Percentiles rank a stretch among this genome's conserved stretches.
These are phyloP conservation scores for Cyanocitta stelleri DNA, from an alignment of 2,113 vertebrate genomes.

Conservation along the genomic window DNA sequence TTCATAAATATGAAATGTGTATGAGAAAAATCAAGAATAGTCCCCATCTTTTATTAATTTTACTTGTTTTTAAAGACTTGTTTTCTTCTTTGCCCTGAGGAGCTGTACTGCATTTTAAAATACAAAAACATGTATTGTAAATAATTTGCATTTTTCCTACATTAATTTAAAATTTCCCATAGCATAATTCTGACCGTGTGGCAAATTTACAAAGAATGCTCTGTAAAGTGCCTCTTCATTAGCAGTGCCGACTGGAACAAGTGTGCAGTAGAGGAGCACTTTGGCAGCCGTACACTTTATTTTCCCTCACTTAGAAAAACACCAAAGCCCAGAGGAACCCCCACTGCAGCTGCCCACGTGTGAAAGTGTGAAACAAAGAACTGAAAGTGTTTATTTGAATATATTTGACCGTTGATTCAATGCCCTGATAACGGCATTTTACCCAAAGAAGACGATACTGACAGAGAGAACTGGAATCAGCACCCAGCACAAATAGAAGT, in stretches of 20 bases:
- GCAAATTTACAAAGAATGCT: background rate
- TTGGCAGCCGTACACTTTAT: background rate
- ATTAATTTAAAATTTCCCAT: background rate
- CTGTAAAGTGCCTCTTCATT: background rate
- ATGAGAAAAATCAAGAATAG: background rate
- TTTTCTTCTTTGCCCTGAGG: background rate
- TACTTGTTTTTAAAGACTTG: background rate
- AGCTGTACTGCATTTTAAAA: background rate
- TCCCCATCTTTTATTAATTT: background rate
- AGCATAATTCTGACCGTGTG: background rate
- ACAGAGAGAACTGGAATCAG: background rate
- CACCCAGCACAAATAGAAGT: fast-evolving
- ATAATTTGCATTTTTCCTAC: background rate
- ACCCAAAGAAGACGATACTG: background rate
- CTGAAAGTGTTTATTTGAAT: background rate
- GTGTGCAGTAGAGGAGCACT: background rate
- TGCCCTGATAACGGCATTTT: background rate
- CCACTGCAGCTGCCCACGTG: background rate
- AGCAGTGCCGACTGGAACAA: too few species aligned
- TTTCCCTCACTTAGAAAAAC: background rate
- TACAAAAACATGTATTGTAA: background rate
- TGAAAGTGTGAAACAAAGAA: background rate
- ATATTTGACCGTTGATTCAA: background rate
- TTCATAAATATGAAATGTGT: background rate
- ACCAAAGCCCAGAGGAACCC: background rate